A percentile compares a stretch with the other conserved stretches of the same genome.
Conservation (phyloP, 1,140 invertebrate species). For the Tribolium castaneum region DNA sequence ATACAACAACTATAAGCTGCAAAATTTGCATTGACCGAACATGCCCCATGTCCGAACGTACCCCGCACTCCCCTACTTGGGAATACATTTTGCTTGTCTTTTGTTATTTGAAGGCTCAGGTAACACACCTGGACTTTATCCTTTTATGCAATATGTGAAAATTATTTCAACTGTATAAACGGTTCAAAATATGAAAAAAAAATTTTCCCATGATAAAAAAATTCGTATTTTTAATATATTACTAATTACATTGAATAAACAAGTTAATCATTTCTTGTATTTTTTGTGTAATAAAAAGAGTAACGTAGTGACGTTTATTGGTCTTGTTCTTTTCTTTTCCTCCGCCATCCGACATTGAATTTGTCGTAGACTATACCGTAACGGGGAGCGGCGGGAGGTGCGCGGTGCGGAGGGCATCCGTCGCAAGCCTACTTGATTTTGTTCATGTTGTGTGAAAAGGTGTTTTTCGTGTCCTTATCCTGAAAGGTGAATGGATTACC, state of each 20-base stretch:
- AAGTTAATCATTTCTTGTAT: neutral
- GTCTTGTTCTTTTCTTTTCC: neutral
- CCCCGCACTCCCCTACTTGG: neutral
- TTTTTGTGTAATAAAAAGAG: neutral
- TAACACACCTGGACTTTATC: neutral
- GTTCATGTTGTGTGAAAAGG: neutral
- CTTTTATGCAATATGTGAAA: neutral
- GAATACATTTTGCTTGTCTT: neutral
- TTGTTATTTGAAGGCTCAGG: neutral
- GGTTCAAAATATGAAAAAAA: neutral
- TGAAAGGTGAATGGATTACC: conserved; percentile 65
- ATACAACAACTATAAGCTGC: no score
- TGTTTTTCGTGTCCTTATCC: neutral
- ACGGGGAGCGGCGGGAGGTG: neutral
- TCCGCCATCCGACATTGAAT: neutral
- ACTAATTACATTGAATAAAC: neutral
- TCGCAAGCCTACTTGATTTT: conserved; percentile 9
- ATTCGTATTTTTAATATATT: no score
- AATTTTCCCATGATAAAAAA: neutral
- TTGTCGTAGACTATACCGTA: neutral
- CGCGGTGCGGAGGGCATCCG: conserved; percentile 4
- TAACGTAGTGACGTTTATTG: neutral
- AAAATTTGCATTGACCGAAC: no score
- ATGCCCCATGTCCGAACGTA: no score
- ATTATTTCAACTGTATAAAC: neutral